Conservation (phyloP, 2,113 vertebrate genomes). For the Gambusia affinis region DNA sequence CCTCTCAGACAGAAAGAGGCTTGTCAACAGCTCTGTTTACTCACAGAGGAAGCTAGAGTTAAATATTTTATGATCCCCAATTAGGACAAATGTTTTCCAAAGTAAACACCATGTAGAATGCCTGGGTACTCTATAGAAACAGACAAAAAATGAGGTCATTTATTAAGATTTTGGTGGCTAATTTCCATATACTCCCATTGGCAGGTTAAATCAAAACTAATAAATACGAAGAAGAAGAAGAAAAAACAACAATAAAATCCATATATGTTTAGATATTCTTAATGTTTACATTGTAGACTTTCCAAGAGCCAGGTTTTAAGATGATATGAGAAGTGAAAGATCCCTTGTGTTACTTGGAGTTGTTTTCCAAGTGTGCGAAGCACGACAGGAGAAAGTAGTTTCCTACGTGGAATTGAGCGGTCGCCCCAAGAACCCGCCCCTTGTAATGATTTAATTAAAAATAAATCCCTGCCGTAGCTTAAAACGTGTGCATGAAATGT, state of each 20-base stretch:
- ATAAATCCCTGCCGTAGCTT: background rate
- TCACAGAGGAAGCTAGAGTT: background rate
- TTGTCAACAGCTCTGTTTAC: background rate
- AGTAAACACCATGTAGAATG: background rate
- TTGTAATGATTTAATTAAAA: background rate
- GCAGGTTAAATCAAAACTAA: no score
- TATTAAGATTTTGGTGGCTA: background rate
- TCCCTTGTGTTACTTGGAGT: background rate
- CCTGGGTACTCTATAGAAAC: background rate
- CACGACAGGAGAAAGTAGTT: no score
- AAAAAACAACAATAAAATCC: no score
- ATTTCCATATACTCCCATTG: no score
- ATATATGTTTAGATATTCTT: no score
- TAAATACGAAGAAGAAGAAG: no score
- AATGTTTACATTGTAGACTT: no score
- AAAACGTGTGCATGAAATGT: background rate
- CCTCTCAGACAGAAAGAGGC: background rate
- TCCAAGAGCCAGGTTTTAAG: no score
- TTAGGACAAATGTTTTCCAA: conserved; percentile 7
- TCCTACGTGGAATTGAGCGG: no score
- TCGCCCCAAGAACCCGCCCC: no score
- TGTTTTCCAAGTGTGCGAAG: no score
- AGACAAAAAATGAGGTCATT: background rate
- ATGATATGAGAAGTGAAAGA: no score
- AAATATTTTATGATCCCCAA: conserved; percentile 25